A percentile compares a stretch with the other conserved stretches of the same genome.
Evolutionary conservation across 1,140 invertebrate genomes (phyloP).

Genomic region (Polypedilum vanderplanki): DNA sequence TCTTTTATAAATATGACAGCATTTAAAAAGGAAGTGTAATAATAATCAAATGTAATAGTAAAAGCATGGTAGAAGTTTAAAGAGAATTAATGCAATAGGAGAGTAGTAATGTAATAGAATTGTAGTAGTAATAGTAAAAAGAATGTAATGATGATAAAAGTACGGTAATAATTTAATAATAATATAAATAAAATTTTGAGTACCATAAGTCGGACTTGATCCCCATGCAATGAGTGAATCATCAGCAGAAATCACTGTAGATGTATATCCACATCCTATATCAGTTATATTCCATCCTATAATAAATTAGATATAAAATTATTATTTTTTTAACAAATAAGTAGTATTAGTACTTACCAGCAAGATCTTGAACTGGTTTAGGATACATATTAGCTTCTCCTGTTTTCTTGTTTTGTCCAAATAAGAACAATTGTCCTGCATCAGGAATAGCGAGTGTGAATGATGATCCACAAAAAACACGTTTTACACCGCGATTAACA

Average conservation of each 20-base stretch:
- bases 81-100: too few relatives aligned
- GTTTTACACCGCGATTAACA: slow-evolving; percentile 69
- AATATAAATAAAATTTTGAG: too few relatives aligned
- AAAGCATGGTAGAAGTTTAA: too few relatives aligned
- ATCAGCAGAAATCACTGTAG: slow-evolving; percentile 81
- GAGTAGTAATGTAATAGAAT: too few relatives aligned
- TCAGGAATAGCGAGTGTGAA: slow-evolving; percentile 79
- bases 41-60: too few relatives aligned
- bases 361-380: slow-evolving; percentile 85
- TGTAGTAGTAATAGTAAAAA: too few relatives aligned
- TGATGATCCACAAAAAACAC: slow-evolving; percentile 75
- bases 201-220: slow-evolving; percentile 83
- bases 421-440: slow-evolving; percentile 69
- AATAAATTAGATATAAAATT: slow-evolving; percentile 30
- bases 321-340: neutral
- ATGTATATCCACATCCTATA: slow-evolving; percentile 70
- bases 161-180: too few relatives aligned
- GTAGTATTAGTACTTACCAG: slow-evolving; percentile 45
- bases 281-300: slow-evolving; percentile 77
- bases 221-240: slow-evolving; percentile 88
- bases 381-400: slow-evolving; percentile 96
- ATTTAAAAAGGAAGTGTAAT: too few relatives aligned
- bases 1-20: too few relatives aligned
- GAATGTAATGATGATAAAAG: too few relatives aligned
- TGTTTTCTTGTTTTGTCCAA: slow-evolving; percentile 84